Evolutionary conservation across 2,888 invertebrate genomes (phyloP), one percentile per base, ranked within the genome.

Genomic region (Stenodera caucasica): DNA sequence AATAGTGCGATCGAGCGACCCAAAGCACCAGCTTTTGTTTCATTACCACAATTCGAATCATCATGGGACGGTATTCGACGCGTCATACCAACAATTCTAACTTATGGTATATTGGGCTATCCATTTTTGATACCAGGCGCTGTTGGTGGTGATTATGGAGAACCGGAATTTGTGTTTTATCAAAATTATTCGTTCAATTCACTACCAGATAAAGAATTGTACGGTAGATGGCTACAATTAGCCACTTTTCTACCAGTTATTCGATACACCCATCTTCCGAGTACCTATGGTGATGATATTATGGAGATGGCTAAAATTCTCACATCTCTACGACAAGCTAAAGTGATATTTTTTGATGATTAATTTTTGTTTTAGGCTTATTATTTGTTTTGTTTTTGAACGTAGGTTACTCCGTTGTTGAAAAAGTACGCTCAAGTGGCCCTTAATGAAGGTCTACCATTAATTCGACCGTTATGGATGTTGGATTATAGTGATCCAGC

Each of bases 101-200:
- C 90, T 0, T 91, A 96, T 68, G 96, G 96, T 0, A 86, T 96
- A 21, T 88, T 94, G 53, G 98, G 98, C 0, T 97, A 92, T 80
- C 96, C 96, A 0, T 96, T 96, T 72, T 86, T 96, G 49, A 88
- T 97, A 83, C 94, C 96, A 0, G 96, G 97, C 0, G 91, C 96
- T 4, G 93, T 98, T 0, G 98, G 98, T 0, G 98, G 96, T 0
- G 94, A 95, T 71, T 90, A 90, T 45, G 85, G 88, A 53, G 82
- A 88, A 64, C 85, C 88, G 2, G 84, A 84, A 1, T 85, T 59
- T 78, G 84, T 81, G 73, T 11, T 65, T 74, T 53, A 82, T 80
- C 35, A 71, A 30, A 77, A 65, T 82, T 73, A 77, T 82, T 64
- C 82, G 82, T 53, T 84, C 77, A 58, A 82, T 78, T 57, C 81